A percentile compares a stretch with the other conserved stretches of the same genome.
Conservation (phyloP, 2,797 vertebrate genomes). For the Calcarius lapponicus region DNA sequence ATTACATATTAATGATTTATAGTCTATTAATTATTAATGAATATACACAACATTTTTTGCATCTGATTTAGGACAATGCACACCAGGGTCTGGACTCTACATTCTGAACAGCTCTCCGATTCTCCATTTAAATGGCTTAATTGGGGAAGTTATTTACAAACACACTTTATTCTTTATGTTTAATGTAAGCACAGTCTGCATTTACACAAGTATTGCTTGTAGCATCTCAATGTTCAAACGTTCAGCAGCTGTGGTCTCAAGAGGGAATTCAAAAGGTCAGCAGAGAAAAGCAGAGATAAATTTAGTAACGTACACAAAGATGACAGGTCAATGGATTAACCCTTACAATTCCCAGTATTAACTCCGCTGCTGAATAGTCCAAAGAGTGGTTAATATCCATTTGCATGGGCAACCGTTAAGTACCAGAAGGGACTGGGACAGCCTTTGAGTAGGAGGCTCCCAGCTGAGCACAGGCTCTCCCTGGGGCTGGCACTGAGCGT, state of each 20-base stretch:
- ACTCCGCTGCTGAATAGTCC: background rate
- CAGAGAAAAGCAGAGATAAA: slow-evolving; percentile 6
- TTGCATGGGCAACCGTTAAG: rapidly evolving
- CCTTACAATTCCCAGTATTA: background rate
- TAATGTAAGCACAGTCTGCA: background rate
- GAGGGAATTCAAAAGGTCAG: slow-evolving; percentile 15
- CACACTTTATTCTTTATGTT: background rate
- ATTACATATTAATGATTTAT: slow-evolving; percentile 17
- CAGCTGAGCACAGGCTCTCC: background rate
- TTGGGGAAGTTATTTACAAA: background rate
- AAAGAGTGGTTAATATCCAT: background rate
- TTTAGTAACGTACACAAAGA: background rate
- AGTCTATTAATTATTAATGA: slow-evolving; percentile 48
- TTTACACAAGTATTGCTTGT: background rate
- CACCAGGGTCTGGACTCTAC: background rate
- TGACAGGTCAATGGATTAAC: slow-evolving; percentile 30
- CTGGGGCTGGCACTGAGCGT: rapidly evolving
- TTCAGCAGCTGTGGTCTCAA: background rate
- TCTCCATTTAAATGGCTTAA: background rate
- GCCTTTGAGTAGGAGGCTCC: background rate
- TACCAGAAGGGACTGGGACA: background rate
- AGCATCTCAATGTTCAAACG: background rate
- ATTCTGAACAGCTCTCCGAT: background rate
- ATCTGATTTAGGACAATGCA: background rate
- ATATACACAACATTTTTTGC: background rate